Evolutionary conservation across 2,888 invertebrate genomes (phyloP).

Genomic region (Drosophila monieri): DNA sequence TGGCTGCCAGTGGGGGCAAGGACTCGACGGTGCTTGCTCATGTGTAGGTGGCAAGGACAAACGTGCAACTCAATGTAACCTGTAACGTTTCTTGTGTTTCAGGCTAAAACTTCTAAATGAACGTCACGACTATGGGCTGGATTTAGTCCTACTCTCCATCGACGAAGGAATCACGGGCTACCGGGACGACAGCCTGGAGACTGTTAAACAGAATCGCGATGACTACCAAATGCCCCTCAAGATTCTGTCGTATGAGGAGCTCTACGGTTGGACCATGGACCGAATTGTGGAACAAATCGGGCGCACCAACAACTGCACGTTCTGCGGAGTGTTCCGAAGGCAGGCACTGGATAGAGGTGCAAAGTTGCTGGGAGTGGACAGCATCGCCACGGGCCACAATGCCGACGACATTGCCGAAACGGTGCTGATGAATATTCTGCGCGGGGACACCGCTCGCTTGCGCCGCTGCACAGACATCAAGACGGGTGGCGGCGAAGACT

Average conservation of each 20-base stretch:
- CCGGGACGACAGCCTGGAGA: conserved; percentile 97
- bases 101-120: conserved; percentile 94
- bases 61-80: neutral
- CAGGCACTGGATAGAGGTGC: conserved; percentile 99
- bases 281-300: conserved; percentile 94
- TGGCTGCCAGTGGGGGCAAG: conserved; percentile 97
- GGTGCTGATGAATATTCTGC: conserved; percentile 97
- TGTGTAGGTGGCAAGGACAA: conserved; percentile 83
- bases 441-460: conserved; percentile 97
- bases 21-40: conserved; percentile 99
- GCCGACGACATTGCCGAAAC: conserved; percentile 99
- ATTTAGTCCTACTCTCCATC: conserved; percentile 95
- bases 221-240: conserved; percentile 97
- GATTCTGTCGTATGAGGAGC: conserved; percentile 97
- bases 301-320: conserved; percentile 97
- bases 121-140: conserved; percentile 94
- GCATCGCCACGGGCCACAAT: conserved; percentile 98
- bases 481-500: conserved; percentile 91
- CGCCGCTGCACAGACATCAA: conserved; percentile 95
- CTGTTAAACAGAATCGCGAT: conserved; percentile 96
- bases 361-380: conserved; percentile 92
- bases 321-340: conserved; percentile 97
- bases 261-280: conserved; percentile 99
- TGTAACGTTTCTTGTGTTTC: neutral
- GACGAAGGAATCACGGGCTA: conserved; percentile 99